Evolutionary conservation across 2,888 invertebrate species (phyloP), one percentile per base, ranked within the genome.

Genomic region (Drosophila putrida): DNA sequence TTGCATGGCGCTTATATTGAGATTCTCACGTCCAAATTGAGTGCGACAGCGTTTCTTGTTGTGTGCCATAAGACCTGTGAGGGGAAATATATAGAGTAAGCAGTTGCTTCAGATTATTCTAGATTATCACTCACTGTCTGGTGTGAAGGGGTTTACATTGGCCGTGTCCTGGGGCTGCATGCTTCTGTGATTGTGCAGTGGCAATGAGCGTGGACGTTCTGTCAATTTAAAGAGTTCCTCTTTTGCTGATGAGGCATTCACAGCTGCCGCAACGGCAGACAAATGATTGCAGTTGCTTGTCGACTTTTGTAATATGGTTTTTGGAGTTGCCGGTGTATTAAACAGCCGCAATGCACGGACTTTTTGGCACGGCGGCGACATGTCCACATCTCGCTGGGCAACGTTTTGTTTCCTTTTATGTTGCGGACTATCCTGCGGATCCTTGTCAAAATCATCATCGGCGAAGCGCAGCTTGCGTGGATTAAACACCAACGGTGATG

Each of bases 91-190:
- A 36, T 44, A 5, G 4, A 15, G 41, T 11, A 25, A 11, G 20
- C 4, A 25, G 1, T n/a, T n/a, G 36, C n/a, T 2, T 20, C 3
- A 28, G 20, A 27, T 15, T 8, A 4, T 6, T 35, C 15, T 20
- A 35, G n/a, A 11, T 6, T 11, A 43, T 4, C 9, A 88, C 92
- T 91, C 91, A 95, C 95, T 96, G 85, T 95, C 95, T 4, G 96
- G 96, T 4, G 96, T 96, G 85, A 97, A 97, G 0, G 97, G 97
- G 93, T 97, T 97, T 46, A 97, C 95, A 92, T 97, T 97, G 31
- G 95, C 96, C 0, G 90, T 89, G 46, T 90, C 90, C 69, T 90
- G 88, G 1, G 87, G 80, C 64, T 90, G 84, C 61, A 89, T 78
- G 73, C 83, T 90, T 38, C 90, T 53, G 47, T 79, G 90, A 47